These are phyloP conservation scores for Helogale parvula DNA, from an alignment of 2,113 vertebrate genomes.

Conservation along the genomic window DNA sequence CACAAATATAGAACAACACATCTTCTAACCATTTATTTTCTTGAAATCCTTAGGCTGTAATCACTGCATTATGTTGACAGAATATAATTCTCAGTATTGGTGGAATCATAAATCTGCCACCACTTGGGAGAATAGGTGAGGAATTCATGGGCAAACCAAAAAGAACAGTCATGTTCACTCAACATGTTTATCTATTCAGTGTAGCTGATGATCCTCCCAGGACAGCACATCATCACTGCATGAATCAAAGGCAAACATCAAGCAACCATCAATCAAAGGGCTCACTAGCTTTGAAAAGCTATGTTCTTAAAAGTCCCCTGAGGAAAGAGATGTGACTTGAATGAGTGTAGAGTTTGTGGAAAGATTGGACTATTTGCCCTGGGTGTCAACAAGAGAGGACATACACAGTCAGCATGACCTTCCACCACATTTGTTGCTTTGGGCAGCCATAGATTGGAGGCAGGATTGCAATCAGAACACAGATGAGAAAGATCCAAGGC, in stretches of 20 bases:
- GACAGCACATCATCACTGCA: neutral
- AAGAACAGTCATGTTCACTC: neutral
- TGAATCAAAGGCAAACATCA: neutral
- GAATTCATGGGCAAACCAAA: neutral
- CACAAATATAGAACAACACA: neutral
- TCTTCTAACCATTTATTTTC: neutral
- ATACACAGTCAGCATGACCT: neutral
- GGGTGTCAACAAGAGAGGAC: neutral
- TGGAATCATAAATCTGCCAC: neutral
- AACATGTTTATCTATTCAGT: neutral
- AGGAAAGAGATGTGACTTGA: neutral
- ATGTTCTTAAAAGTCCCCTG: neutral
- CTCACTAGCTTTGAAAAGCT: neutral
- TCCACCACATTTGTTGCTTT: neutral
- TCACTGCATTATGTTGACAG: neutral
- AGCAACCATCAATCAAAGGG: neutral
- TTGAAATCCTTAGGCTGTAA: neutral
- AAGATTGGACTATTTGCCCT: too few relatives aligned
- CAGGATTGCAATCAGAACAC: neutral
- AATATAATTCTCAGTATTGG: neutral
- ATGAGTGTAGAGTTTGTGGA: neutral
- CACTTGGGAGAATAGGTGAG: neutral
- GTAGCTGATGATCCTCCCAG: neutral
- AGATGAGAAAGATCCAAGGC: neutral
- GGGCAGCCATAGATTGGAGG: neutral